Evolutionary conservation across 2,797 vertebrate species (phyloP), one percentile per base, ranked within the genome.

Genomic region (Podarcis lilfordi): DNA sequence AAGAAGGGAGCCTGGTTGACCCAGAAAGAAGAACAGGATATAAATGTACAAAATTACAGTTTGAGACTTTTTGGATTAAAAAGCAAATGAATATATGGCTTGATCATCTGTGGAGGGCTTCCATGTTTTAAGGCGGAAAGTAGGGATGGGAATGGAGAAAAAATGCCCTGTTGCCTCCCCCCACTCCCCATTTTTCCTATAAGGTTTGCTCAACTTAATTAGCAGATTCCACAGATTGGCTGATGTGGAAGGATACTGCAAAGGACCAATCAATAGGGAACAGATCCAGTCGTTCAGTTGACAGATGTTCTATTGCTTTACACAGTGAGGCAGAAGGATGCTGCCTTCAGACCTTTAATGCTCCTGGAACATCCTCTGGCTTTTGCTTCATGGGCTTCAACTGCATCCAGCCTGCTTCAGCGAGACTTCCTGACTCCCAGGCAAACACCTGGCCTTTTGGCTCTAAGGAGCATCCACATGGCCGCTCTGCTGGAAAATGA

Each of bases 61-160:
- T 93, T 85, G 23, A 85, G 10, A 55, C 82, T 29, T 2, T 84
- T 40, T 89, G 80, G 89, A 78, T 35, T 90, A 82, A 15, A 81
- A 32, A 5, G 76, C 10, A 55, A 85, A 85, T 83, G 50, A 1
- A 76, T 82, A 71, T 82, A 76, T 45, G 1, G 8, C 80, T 91
- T 80, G 37, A 69, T 88, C 13, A 13, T 76, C 1, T 87, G 43
- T 50, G 32, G n/a, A 86, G 8, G 4, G 86, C 84, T 91, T 79
- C 21, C 40, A 6, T 3, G 72, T 21, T 86, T 3, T 50, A 91
- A 75, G 90, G 7, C 59, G 79, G 75, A 43, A 9, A 7, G 15
- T 29, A 76, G 15, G 71, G 55, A 13, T 68, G 29, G 17, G 27
- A 72, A 13, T 72, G 43, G 43, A 68, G 35, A 40, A 71, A 40